Base-by-base conservation (phyloP, 37 sponge, comb jelly and placozoan genomes). In the Mnemiopsis leidyi region DNA sequence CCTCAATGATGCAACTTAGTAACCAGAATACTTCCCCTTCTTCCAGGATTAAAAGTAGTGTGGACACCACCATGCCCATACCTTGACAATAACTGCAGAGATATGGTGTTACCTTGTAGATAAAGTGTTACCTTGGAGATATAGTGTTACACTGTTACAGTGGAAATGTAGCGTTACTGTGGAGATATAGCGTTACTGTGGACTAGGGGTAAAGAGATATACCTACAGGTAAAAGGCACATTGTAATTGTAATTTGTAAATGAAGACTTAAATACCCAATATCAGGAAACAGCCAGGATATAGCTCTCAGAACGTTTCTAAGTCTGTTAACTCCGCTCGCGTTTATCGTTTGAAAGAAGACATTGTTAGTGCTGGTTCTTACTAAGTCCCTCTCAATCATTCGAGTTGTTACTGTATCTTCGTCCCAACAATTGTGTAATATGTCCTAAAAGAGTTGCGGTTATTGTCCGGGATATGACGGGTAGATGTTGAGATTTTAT, bases 21-120 rank as follows among this genome's bases (percentile, higher is more conserved):
- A 94, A 67, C 94, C 94, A 94, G 82, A 94, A 94, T 13, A 73
- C 93, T 25, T 93, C 93, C 24, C 85, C 69, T 68, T 94, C 94
- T 25, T 94, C 94, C 67, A 93, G 30, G 7, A 94, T 20, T 38
- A 94, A 93, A 7, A 94, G 76, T 0, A 94, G 34, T 2, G 79
- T 75, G 16, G 85, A 93, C 36, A 77, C 69, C 28, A 94, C 94
- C 94, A 94, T 93, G 21, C 94, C 94, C 67, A 92, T 94, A 36
- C 94, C 94, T 93, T 94, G 94, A 75, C 94, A 94, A 25, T 94
- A 94, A 40, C 82, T 82, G 82, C 5, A n/a, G 3, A 71, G 3
- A 28, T n/a, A n/a, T n/a, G n/a, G n/a, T n/a, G n/a, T n/a, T n/a
- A n/a, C n/a, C n/a, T n/a, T n/a, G n/a, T n/a, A n/a, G n/a, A n/a